phyloP scores from a whole-genome alignment of 2,113 vertebrate genomes.

The Jacana jacana region DNA sequence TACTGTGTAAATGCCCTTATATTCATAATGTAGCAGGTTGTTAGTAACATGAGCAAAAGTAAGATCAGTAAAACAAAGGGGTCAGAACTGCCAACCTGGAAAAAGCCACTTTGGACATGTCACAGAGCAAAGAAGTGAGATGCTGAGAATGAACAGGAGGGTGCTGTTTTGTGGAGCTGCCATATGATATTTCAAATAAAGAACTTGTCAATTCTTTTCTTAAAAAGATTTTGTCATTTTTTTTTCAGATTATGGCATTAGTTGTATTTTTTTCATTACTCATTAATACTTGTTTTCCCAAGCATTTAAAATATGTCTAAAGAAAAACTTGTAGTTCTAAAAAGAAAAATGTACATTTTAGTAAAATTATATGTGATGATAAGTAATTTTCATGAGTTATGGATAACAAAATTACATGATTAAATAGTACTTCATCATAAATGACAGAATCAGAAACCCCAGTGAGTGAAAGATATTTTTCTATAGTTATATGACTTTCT shows the following conservation, averaged over 20 bases:
- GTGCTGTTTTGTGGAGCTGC: background rate
- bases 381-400: conserved; percentile 51
- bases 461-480: conserved; percentile 17
- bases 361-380: conserved; percentile 31
- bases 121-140: background rate
- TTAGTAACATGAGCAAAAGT: background rate
- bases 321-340: background rate
- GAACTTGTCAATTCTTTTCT: background rate
- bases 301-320: background rate
- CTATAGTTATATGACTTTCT: background rate
- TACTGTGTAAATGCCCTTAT: background rate
- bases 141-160: background rate
- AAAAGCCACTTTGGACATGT: rapidly evolving
- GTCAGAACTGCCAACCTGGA: rapidly evolving
- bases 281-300: background rate
- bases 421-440: conserved; percentile 49
- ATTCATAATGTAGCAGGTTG: background rate
- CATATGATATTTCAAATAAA: background rate
- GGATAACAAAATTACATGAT: conserved; percentile 44
- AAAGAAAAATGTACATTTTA: background rate
- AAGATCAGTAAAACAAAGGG: background rate
- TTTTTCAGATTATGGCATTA: background rate
- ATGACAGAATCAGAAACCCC: conserved; percentile 12
- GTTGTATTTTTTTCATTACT: background rate
- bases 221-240: background rate